phyloP scores from a whole-genome alignment of 2,113 vertebrate genomes.

The Eudyptes chrysolophus region DNA sequence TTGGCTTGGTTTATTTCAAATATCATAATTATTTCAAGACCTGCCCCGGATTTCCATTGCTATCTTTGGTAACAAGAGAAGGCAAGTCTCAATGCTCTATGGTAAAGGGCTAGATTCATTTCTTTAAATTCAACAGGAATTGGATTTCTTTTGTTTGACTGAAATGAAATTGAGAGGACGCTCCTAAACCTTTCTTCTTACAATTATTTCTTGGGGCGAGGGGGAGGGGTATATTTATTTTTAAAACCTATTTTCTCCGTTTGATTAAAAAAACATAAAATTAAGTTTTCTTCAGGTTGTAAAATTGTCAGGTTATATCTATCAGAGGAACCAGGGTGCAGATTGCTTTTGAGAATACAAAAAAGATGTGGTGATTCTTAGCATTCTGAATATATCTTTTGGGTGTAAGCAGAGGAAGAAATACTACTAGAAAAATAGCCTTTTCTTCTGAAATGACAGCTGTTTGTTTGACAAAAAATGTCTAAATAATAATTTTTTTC shows the following conservation, averaged over 20 bases:
- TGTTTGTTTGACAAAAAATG: background rate
- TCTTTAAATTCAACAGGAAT: background rate
- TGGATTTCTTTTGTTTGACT: background rate
- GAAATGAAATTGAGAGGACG: background rate
- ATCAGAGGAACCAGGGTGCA: background rate
- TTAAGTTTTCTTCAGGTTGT: background rate
- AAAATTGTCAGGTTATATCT: background rate
- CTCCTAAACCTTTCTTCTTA: background rate
- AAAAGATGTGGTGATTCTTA: background rate
- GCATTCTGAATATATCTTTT: background rate
- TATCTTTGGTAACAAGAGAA: background rate
- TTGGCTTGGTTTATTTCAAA: background rate
- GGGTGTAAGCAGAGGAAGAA: background rate
- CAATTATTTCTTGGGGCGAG: background rate
- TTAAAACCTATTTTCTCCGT: background rate
- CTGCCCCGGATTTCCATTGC: background rate
- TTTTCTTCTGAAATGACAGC: background rate
- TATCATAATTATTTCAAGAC: background rate
- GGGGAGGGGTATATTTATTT: background rate
- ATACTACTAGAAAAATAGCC: background rate
- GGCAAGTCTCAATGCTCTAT: background rate
- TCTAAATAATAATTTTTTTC: background rate
- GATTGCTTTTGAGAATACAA: background rate
- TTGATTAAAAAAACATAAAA: background rate
- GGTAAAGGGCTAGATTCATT: background rate